Evolutionary conservation across 2,113 vertebrate species (phyloP).

Genomic region (Cynopterus brachyotis): DNA sequence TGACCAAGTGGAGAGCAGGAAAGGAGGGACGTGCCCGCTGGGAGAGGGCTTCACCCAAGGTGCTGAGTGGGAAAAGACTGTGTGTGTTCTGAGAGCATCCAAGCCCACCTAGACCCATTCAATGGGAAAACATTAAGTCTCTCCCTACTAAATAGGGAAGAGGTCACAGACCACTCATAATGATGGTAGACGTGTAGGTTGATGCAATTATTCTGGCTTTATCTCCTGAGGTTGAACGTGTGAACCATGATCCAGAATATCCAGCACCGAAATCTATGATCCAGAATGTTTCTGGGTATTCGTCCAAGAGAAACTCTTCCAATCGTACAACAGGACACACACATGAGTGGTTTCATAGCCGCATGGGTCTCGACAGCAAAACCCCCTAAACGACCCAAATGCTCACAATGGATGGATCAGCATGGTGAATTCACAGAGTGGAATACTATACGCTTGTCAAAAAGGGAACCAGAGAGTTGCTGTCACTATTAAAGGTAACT

Average conservation of each 20-base stretch:
- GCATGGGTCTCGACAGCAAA: neutral
- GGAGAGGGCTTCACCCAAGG: neutral
- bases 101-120: neutral
- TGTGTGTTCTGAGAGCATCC: neutral
- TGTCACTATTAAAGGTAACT: neutral
- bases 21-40: rapidly evolving
- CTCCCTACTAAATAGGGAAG: neutral
- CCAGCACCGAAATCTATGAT: neutral
- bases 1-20: rapidly evolving
- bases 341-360: neutral
- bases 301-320: neutral
- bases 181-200: neutral
- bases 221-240: neutral
- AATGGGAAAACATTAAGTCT: neutral
- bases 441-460: neutral
- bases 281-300: neutral
- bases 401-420: too few relatives aligned
- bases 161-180: rapidly evolving
- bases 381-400: neutral
- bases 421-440: neutral
- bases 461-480: neutral
- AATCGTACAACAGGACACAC: rapidly evolving
- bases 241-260: neutral
- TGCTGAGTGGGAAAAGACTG: neutral
- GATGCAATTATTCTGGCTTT: neutral